Base-by-base conservation (phyloP, 2,888 invertebrate species). In the Cancer borealis region DNA sequence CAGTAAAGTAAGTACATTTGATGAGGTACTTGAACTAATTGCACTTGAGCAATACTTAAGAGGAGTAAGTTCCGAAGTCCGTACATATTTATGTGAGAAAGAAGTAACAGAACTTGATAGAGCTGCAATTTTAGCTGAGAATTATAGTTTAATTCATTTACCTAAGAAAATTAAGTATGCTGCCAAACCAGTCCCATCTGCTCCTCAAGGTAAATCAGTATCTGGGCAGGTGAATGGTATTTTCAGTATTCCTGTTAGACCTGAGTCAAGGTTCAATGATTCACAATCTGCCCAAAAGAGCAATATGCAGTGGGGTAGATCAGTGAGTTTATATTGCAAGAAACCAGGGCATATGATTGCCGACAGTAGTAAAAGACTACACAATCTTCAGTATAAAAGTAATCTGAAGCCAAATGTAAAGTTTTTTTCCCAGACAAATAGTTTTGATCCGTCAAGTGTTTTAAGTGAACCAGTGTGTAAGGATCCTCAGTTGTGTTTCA, bases 81-180 rank as follows among this genome's bases (percentile, higher is more conserved):
- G 66, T 79, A 79, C 79, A 79, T 79, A 79, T 79, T 79, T 4
- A 30, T 79, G 79, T 79, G 79, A 79, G 79, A 79, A 79, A 79
- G 79, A 79, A 79, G 79, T 79, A 79, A 26, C 10, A 79, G 79
- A 26, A 17, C 79, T 79, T 79, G 79, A 79, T 79, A 79, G 79
- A 79, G 79, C 21, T 79, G 79, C 79, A 0, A 79, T 79, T 79
- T 8, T 79, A 3, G 79, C 79, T 79, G 79, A 79, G 0, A 3
- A 79, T 79, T 79, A 79, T 79, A 79, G 79, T 4, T 79, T 79
- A 79, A 79, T 79, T 30, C 2, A 4, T 79, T 79, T 79, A 4
- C 79, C 79, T 30, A 79, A 14, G 79, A 79, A 30, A 79, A 79
- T 0, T 79, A 0, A 3, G 79, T 17, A 79, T 79, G 0, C 79